A percentile compares a stretch with the other conserved stretches of the same genome.
Conservation (phyloP, 1,140 invertebrate species). For the Antheraea mylitta region DNA sequence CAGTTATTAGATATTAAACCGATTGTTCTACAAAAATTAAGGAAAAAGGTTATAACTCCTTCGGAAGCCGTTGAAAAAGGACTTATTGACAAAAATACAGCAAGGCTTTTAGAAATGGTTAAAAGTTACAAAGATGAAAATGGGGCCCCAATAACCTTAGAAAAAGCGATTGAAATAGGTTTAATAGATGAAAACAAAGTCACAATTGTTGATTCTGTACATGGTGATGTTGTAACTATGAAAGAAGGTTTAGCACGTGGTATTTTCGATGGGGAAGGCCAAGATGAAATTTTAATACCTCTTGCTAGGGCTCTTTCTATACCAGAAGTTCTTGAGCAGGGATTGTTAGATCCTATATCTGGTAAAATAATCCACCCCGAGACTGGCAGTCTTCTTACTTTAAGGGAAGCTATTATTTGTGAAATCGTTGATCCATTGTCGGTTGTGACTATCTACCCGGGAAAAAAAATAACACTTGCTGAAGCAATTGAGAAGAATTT, state of each 20-base stretch:
- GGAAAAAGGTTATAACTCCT: slow-evolving; percentile 85
- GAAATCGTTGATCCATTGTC: slow-evolving; percentile 92
- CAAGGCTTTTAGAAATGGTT: slow-evolving; percentile 81
- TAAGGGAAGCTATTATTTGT: slow-evolving; percentile 91
- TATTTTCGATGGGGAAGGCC: slow-evolving; percentile 88
- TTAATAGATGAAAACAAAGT: slow-evolving; percentile 88
- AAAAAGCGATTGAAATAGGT: slow-evolving; percentile 87
- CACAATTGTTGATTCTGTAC: slow-evolving; percentile 89
- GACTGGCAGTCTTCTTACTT: slow-evolving; percentile 86
- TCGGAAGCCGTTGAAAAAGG: slow-evolving; percentile 86
- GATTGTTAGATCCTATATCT: slow-evolving; percentile 87
- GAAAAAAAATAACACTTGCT: slow-evolving; percentile 84
- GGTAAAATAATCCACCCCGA: slow-evolving; percentile 95
- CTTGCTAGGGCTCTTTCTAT: slow-evolving; percentile 89
- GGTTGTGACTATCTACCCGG: slow-evolving; percentile 79
- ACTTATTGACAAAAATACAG: slow-evolving; percentile 87
- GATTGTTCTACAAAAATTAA: slow-evolving; percentile 87
- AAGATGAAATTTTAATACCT: slow-evolving; percentile 89
- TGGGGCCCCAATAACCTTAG: slow-evolving; percentile 83
- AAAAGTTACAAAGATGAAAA: slow-evolving; percentile 78
- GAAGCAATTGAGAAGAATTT: slow-evolving; percentile 89
- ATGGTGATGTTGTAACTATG: slow-evolving; percentile 88
- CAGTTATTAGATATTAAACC: slow-evolving; percentile 83
- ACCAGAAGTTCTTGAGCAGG: slow-evolving; percentile 90
- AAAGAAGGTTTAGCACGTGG: slow-evolving; percentile 91